These are phyloP conservation scores for Poecilia latipinna DNA, from an alignment of 2,113 vertebrate species.

Conservation along the genomic window DNA sequence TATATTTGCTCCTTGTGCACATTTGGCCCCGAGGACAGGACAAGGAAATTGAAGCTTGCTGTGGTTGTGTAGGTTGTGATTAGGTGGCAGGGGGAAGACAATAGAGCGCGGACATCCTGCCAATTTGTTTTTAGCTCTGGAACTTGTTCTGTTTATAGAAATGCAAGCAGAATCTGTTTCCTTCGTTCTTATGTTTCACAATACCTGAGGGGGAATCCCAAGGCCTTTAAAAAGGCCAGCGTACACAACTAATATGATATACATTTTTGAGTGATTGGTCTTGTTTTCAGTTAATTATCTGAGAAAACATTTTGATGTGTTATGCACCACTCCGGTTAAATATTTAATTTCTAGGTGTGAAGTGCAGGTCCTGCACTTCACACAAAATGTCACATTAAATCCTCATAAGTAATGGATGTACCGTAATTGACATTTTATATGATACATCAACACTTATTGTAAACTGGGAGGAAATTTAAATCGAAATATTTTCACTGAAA, in stretches of 20 bases:
- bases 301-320: not conserved
- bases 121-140: conserved; percentile 62
- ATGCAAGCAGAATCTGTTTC: conserved; percentile 26
- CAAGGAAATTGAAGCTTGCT: conserved; percentile 57
- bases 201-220: not conserved
- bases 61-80: conserved; percentile 46
- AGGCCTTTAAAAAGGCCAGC: not conserved
- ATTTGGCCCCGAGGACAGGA: conserved; percentile 42
- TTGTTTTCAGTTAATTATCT: not conserved
- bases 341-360: not conserved
- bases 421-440: not conserved
- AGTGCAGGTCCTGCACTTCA: not conserved
- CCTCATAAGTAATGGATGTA: not conserved
- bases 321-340: not conserved
- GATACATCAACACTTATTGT: not conserved
- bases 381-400: not conserved
- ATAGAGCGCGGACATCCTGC: conserved; percentile 68
- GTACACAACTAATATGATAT: not conserved
- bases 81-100: conserved; percentile 57
- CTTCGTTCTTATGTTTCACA: conserved; percentile 16
- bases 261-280: not conserved
- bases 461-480: too few relatives aligned
- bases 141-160: conserved; percentile 27
- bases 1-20: conserved; percentile 32
- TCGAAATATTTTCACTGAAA: too few relatives aligned